Conservation (phyloP, 2,797 vertebrate genomes). For the Oceanodroma leucorhoa region DNA sequence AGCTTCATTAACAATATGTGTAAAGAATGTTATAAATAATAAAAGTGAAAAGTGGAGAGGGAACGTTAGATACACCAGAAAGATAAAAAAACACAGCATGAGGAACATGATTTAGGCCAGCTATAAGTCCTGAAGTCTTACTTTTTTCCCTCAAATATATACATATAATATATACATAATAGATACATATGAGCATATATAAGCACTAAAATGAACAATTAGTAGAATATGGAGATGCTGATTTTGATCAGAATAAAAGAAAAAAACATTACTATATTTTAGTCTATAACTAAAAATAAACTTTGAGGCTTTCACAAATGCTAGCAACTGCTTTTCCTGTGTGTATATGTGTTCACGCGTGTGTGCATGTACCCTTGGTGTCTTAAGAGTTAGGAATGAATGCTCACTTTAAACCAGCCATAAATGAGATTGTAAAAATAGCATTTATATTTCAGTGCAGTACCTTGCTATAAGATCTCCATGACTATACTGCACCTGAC, state of each 20-base stretch:
- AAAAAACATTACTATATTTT: neutral
- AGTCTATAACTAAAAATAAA: neutral
- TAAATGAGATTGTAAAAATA: neutral
- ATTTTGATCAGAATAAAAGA: neutral
- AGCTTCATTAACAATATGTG: neutral
- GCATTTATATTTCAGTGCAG: neutral
- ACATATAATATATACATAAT: neutral
- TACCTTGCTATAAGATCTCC: neutral
- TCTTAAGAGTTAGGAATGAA: neutral
- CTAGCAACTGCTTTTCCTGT: neutral
- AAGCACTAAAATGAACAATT: neutral
- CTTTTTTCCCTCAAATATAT: neutral
- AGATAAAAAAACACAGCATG: neutral
- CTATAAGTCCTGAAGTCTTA: neutral
- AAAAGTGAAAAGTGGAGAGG: neutral
- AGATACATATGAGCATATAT: neutral
- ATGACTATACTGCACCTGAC: neutral
- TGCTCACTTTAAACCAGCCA: neutral
- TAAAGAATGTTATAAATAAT: neutral
- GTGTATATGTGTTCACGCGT: accelerated
- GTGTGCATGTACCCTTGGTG: neutral
- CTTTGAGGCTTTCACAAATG: neutral
- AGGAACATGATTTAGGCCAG: neutral
- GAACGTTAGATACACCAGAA: neutral
- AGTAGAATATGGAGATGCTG: neutral